These are phyloP conservation scores for Cassiopea xamachana DNA, from an alignment of 30 jellyfish, hydroid and myxozoan species.

Conservation along the genomic window DNA sequence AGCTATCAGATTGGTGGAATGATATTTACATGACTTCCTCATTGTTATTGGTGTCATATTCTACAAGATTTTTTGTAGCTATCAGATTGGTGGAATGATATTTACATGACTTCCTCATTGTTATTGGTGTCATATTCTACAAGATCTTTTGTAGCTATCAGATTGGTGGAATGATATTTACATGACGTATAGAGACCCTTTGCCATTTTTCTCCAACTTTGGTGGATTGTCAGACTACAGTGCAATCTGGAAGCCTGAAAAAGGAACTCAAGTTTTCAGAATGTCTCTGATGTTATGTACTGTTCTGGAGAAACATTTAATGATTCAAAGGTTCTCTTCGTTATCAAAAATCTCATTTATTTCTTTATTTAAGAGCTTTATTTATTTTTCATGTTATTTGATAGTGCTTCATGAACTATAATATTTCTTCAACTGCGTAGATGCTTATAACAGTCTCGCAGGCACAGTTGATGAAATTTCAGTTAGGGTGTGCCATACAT, in stretches of 20 bases:
- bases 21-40: too few species aligned
- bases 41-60: too few species aligned
- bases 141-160: conserved; percentile 34
- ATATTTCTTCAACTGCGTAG: too few species aligned
- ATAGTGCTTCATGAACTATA: too few species aligned
- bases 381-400: too few species aligned
- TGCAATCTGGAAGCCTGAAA: conserved; percentile 42
- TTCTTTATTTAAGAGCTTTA: too few species aligned
- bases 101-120: conserved; percentile 55
- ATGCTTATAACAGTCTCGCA: too few species aligned
- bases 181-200: conserved; percentile 82
- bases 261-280: conserved; percentile 64
- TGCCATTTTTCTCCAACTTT: conserved; percentile 77
- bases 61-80: conserved; percentile 28
- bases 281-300: conserved; percentile 29
- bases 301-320: conserved; percentile 27
- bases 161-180: conserved; percentile 90
- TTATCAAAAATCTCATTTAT: too few species aligned
- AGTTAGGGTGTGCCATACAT: too few species aligned
- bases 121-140: background rate
- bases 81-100: conserved; percentile 85
- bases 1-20: background rate
- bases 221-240: conserved; percentile 75
- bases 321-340: conserved; percentile 25
- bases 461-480: too few species aligned